Base-by-base conservation (phyloP, 2,888 invertebrate species). In the Oligia strigilis region DNA sequence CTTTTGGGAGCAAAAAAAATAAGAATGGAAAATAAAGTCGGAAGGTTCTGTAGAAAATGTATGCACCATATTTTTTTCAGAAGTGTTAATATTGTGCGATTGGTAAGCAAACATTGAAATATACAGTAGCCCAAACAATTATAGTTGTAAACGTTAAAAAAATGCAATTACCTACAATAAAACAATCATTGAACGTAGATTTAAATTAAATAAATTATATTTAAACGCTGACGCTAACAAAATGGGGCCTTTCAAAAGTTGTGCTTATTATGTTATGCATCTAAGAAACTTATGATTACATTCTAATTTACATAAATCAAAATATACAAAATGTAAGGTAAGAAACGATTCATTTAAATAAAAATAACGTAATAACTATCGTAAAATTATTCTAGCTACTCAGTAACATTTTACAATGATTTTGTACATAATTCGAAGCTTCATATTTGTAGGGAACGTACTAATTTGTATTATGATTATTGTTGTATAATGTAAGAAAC, bases 341-440 rank as follows among this genome's bases (percentile, higher is more conserved):
- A 79, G 75, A 85, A 86, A 74, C 65, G 64, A 80, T 81, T 3
- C 43, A 82, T 87, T 84, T 76, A 82, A 87, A 85, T 87, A 80
- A 83, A 85, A 87, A 74, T 78, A 88, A 87, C 74, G 58, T 85
- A 84, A 83, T 86, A 85, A 82, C 72, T 87, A 90, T 86, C 88
- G 86, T 91, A 90, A 95, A 95, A 95, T 96, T 96, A 96, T 93
- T 92, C 95, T 96, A 96, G 90, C 95, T 96, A 96, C 92, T 91
- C 89, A 92, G 91, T 93, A 93, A 94, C 92, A 92, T 90, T 92
- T 93, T 91, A 94, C 89, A 92, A 93, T 94, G 93, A 93, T 93
- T 96, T 96, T 97, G 96, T 96, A 96, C 96, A 96, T 93, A 93
- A 85, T 93, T 93, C 90, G 95, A 95, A 95, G 95, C 95, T 95